Evolutionary conservation across 2,888 invertebrate species (phyloP).

Genomic region (Caenorhabditis panamensis): DNA sequence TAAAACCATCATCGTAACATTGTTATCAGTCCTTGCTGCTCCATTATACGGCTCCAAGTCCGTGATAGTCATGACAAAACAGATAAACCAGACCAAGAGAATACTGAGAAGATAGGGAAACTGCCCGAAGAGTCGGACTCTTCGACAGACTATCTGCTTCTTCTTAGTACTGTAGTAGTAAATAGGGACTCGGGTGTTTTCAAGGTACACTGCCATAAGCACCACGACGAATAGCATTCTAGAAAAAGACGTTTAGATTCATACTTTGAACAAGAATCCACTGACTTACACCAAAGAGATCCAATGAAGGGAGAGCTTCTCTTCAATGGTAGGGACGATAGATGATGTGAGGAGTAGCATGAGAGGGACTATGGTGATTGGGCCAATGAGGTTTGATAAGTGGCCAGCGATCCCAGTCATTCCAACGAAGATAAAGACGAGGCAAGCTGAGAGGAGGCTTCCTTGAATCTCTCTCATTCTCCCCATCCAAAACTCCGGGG

Average conservation of each 20-base stretch:
- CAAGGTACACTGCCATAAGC: constrained; percentile 74
- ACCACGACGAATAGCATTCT: constrained; percentile 73
- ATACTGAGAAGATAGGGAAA: constrained; percentile 77
- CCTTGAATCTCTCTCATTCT: constrained; percentile 74
- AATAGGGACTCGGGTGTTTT: constrained; percentile 71
- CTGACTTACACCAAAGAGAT: constrained; percentile 74
- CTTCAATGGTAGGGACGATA: constrained; percentile 74
- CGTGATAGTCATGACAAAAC: constrained; percentile 71
- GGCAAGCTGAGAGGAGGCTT: constrained; percentile 73
- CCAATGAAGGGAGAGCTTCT: constrained; percentile 76
- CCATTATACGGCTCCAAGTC: constrained; percentile 68
- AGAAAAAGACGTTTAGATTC: constrained; percentile 27
- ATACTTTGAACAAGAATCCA: background rate
- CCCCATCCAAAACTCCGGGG: constrained; percentile 68
- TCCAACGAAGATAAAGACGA: constrained; percentile 75
- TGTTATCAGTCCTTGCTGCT: constrained; percentile 73
- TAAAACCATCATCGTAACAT: constrained; percentile 69
- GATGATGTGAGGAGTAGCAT: constrained; percentile 74
- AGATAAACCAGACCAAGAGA: constrained; percentile 71
- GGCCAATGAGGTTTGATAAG: constrained; percentile 75
- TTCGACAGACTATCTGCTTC: constrained; percentile 50
- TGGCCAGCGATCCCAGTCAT: constrained; percentile 75
- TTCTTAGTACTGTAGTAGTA: constrained; percentile 64
- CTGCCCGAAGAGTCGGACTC: constrained; percentile 73
- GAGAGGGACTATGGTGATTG: constrained; percentile 78